Conservation (phyloP, 2,113 vertebrate genomes). For the Leptobrachium leishanense region DNA sequence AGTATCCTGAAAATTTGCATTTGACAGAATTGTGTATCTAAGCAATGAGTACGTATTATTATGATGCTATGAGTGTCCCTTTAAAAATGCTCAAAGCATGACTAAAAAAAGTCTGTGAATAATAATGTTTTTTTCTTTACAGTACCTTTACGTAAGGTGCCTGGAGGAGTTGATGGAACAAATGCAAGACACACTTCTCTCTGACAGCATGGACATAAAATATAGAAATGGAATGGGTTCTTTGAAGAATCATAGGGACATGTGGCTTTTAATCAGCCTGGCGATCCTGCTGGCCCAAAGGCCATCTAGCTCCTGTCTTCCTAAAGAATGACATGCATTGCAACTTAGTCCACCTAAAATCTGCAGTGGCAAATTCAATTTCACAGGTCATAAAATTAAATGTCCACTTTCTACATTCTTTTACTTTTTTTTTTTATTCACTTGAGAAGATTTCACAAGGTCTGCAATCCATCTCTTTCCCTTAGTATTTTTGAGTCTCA, state of each 20-base stretch:
- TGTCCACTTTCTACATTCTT: slow-evolving; percentile 40
- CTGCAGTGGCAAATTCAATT: slow-evolving; percentile 48
- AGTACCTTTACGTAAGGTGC: slow-evolving; percentile 1
- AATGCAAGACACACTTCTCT: slow-evolving; percentile 11
- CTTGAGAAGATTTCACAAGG: slow-evolving; percentile 44
- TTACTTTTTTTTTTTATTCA: slow-evolving; percentile 32
- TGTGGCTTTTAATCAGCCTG: slow-evolving; percentile 45
- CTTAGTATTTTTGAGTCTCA: slow-evolving; percentile 32
- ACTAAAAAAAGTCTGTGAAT: too few relatives aligned
- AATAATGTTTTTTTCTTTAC: too few relatives aligned
- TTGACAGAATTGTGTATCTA: too few relatives aligned
- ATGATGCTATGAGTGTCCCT: too few relatives aligned
- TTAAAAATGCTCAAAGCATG: too few relatives aligned
- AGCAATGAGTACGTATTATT: too few relatives aligned
- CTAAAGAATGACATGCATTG: slow-evolving; percentile 48
- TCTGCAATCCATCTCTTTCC: slow-evolving; percentile 45
- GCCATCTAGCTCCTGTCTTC: slow-evolving; percentile 41
- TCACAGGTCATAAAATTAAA: slow-evolving; percentile 51
- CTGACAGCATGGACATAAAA: slow-evolving; percentile 23
- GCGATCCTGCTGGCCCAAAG: slow-evolving; percentile 38
- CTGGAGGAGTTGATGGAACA: background rate
- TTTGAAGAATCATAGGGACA: slow-evolving; percentile 31
- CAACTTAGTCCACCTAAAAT: slow-evolving; percentile 48
- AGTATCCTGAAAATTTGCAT: too few relatives aligned
- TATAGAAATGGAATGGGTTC: slow-evolving; percentile 17